A percentile compares a stretch with the other conserved stretches of the same genome.
These are phyloP conservation scores for Aurelia coerulea DNA, from an alignment of 30 jellyfish, hydroid and myxozoan species.

Conservation along the genomic window DNA sequence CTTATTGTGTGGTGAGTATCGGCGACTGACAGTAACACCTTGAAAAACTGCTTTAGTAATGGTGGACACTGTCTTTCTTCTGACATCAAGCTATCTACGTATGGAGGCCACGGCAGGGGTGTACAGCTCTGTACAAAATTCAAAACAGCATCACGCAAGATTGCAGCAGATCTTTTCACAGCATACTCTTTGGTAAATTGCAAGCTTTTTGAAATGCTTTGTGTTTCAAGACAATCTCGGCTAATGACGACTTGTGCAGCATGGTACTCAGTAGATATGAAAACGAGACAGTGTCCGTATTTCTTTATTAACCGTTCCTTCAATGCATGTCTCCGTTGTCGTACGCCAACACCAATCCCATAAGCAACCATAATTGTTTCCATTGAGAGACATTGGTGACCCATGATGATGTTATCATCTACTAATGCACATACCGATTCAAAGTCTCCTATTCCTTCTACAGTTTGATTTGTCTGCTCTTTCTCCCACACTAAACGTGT, in stretches of 20 bases:
- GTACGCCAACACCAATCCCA: constrained; percentile 16
- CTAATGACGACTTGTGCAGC: constrained; percentile 34
- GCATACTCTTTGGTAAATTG: not conserved
- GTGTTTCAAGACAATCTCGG: constrained; percentile 46
- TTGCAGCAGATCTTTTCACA: constrained; percentile 1
- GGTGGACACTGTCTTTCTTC: constrained; percentile 40
- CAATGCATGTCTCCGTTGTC: constrained; percentile 30
- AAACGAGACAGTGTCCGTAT: constrained; percentile 24
- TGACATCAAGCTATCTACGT: constrained; percentile 12
- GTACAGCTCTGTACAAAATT: not conserved
- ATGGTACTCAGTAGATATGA: constrained; percentile 30
- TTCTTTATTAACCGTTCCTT: constrained; percentile 37
- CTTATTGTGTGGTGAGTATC: constrained; percentile 2
- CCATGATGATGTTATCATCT: constrained; percentile 18
- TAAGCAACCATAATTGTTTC: constrained; percentile 38
- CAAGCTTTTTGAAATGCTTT: not conserved
- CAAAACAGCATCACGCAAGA: constrained; percentile 20
- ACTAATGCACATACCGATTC: constrained; percentile 29
- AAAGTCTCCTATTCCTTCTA: constrained; percentile 27
- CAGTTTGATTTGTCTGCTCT: not conserved
- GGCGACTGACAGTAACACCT: not conserved
- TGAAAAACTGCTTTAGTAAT: constrained; percentile 2
- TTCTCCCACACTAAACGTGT: constrained; percentile 30
- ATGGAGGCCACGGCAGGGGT: constrained; percentile 62
- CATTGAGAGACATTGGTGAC: constrained; percentile 59